Evolutionary conservation across 2,113 vertebrate species (phyloP), one percentile per base, ranked within the genome.

Genomic region (Psittacus erithacus): DNA sequence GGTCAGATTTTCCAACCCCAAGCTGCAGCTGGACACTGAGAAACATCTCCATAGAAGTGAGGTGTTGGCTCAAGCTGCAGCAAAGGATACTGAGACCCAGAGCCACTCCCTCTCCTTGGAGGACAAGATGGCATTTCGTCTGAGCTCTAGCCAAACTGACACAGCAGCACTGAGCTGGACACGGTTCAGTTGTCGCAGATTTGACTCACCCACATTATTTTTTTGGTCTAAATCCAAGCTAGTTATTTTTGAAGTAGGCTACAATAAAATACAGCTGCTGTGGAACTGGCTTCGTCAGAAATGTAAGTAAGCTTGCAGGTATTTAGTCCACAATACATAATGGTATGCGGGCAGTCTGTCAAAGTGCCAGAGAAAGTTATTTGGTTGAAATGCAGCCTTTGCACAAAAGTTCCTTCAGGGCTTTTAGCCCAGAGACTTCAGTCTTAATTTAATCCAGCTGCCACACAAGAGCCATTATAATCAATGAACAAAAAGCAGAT

Each of bases 371-470:
- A 31, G 47, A 68, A 86, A 89, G 80, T 86, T 67, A 44, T 1
- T 68, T 63, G 52, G 71, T 75, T 84, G 69, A 94, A 97, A 92
- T 85, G 93, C 91, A 95, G 91, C 77, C 95, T 79, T 82, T 93
- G 95, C 96, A 96, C 74, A 93, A 95, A 96, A 96, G 88, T 97
- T 95, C 69, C 63, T 39, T 79, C 86, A 94, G 86, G 91, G 95
- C 93, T 95, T 89, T 93, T 87, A 94, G 96, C 86, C 95, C 95
- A 95, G 82, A 94, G 82, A 92, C 90, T 96, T 97, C 86, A 81
- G 93, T 95, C 95, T 94, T 92, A 95, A 96, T 96, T 97, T 96
- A 97, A 96, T 89, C 93, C 95, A 94, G 91, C 93, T 95, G 91
- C 96, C 95, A 95, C 90, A 92, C 69, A 86, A 89, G 94, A 86